Evolutionary conservation across 2,113 vertebrate species (phyloP).

Genomic region (Pituophis catenifer): DNA sequence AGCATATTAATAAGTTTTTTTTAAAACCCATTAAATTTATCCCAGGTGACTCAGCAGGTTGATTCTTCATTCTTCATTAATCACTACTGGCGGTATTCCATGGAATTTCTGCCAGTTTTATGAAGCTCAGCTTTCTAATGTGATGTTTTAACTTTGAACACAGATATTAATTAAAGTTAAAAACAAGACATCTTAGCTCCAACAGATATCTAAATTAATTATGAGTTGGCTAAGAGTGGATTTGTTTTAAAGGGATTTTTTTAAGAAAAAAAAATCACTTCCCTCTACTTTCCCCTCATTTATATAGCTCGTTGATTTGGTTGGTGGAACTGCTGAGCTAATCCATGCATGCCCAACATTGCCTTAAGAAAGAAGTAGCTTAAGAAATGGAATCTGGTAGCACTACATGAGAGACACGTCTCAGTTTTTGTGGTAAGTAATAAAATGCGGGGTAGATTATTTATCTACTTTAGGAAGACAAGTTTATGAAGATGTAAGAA

Average conservation of each 20-base stretch:
- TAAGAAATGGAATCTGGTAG: neutral
- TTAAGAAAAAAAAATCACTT: neutral
- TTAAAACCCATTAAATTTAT: slow-evolving; percentile 47
- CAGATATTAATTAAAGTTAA: slow-evolving; percentile 21
- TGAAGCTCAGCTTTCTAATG: slow-evolving; percentile 47
- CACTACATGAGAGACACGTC: neutral
- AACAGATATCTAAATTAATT: neutral
- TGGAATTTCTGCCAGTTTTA: slow-evolving; percentile 53
- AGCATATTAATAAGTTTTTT: slow-evolving; percentile 51
- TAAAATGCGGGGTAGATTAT: neutral
- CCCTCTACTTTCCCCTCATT: neutral
- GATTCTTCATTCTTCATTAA: slow-evolving; percentile 65
- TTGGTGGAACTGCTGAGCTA: neutral
- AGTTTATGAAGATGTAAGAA: neutral
- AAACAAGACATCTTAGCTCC: neutral
- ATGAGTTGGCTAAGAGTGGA: neutral
- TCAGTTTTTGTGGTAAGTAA: neutral
- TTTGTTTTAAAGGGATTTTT: neutral
- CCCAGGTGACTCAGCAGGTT: slow-evolving; percentile 59
- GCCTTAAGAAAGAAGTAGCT: neutral
- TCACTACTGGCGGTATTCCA: slow-evolving; percentile 58
- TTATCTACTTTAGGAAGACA: neutral
- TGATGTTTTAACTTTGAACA: slow-evolving; percentile 47
- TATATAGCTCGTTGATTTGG: neutral
- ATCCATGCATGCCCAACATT: neutral